A percentile compares a stretch with the other conserved stretches of the same genome.
Evolutionary conservation across 2,113 vertebrate species (phyloP).

Genomic region (Oreotragus oreotragus): DNA sequence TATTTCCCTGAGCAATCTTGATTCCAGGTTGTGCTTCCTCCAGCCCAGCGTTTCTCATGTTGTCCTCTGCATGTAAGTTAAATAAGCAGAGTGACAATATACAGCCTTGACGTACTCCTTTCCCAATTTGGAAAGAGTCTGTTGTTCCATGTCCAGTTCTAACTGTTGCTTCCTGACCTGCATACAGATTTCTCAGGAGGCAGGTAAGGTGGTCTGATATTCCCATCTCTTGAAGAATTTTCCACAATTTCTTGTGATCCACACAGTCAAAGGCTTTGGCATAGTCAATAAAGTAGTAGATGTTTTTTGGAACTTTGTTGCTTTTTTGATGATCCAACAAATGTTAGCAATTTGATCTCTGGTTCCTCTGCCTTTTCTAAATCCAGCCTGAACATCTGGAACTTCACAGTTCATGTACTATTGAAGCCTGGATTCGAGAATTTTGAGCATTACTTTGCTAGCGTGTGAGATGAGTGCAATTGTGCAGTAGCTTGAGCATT

Average conservation of each 20-base stretch:
- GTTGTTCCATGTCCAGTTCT: background rate
- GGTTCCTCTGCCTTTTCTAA: too few relatives aligned
- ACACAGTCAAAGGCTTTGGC: background rate
- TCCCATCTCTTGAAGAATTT: background rate
- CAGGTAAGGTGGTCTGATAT: background rate
- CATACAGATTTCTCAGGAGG: background rate
- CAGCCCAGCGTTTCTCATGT: background rate
- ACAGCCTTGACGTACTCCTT: background rate
- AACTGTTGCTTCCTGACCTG: background rate
- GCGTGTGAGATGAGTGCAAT: too few relatives aligned
- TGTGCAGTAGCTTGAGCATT: too few relatives aligned
- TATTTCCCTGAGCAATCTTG: background rate
- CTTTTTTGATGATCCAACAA: background rate
- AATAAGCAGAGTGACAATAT: background rate
- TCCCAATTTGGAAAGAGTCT: background rate
- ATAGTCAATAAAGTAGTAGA: background rate
- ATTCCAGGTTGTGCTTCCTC: background rate
- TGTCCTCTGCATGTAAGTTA: background rate
- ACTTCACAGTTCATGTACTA: too few relatives aligned
- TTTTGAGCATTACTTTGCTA: too few relatives aligned
- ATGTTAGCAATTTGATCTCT: too few relatives aligned
- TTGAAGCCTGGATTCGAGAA: too few relatives aligned
- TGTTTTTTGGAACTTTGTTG: background rate
- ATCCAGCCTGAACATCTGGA: too few relatives aligned
- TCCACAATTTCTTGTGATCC: background rate